phyloP scores from a whole-genome alignment of 2,113 vertebrate genomes.

The Cathartes aura region DNA sequence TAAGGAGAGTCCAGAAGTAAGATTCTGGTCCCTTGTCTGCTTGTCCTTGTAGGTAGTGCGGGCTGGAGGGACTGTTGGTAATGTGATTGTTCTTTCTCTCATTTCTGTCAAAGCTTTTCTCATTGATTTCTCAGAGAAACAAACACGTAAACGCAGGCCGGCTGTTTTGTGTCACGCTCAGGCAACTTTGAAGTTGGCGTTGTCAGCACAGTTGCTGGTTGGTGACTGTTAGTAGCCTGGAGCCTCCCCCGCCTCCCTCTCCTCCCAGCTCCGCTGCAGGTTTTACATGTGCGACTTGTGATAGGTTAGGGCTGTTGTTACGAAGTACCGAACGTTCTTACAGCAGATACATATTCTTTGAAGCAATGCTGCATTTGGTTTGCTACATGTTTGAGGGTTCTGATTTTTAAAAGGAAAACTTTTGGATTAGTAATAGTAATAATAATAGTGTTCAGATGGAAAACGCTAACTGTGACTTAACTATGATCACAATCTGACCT shows the following conservation, averaged over 20 bases:
- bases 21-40: not conserved
- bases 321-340: not conserved
- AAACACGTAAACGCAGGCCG: not conserved
- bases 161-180: not conserved
- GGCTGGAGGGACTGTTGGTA: not conserved
- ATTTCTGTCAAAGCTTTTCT: not conserved
- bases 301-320: not conserved
- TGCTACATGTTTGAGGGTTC: not conserved
- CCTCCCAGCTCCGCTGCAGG: too few relatives aligned
- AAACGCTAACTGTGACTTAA: not conserved
- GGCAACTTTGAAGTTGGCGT: not conserved
- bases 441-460: not conserved
- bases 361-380: not conserved
- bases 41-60: not conserved
- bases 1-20: not conserved
- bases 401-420: not conserved
- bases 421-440: not conserved
- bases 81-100: not conserved
- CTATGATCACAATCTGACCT: not conserved
- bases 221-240: not conserved
- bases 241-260: not conserved
- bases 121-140: not conserved
- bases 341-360: not conserved
- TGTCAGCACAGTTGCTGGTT: not conserved
- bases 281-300: rapidly evolving